Evolutionary conservation across 1,140 invertebrate genomes (phyloP), one percentile per base, ranked within the genome.

Genomic region (Samia ricini): DNA sequence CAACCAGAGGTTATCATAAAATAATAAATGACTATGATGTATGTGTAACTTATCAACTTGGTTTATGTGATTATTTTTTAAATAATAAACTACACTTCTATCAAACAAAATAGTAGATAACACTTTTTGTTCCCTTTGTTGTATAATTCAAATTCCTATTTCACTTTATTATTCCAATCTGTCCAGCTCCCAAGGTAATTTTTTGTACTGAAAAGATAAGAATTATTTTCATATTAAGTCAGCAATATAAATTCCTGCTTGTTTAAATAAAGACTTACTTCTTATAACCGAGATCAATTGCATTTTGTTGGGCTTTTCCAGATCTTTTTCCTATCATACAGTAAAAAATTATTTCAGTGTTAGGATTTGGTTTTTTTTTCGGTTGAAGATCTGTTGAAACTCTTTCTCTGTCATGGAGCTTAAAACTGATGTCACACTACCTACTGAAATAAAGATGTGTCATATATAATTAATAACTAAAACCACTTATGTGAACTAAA

Each of bases 121-220:
- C 10, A 42, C 33, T 42, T 42, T 42, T 4, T 8, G 33, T 15
- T 8, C 7, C 12, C 33, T 8, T 4, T 15, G 33, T 42, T 15
- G 12, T 42, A 42, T n/a, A 10, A 12, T 42, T 12, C 8, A 42
- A 12, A 42, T 15, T 42, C n/a, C 12, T 42, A 78, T 22, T 75
- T 65, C 36, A 24, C 57, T 56, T 79, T 88, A 56, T 36, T 77
- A 18, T 85, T 80, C 91, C 97, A 89, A 93, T 96, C 71, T 93
- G 95, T 91, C 95, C 97, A 92, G 95, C 97, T 93, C 94, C 97
- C 91, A 94, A 96, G 68, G 96, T 98, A 85, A 94, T 97, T 91
- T 94, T 95, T 87, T 94, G 90, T 91, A 96, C 97, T 98, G 91
- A 60, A 95, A 94, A 67, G 75, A 74, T 83, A 10, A 8, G 26